Evolutionary conservation across 2,113 vertebrate species (phyloP), one percentile per base, ranked within the genome.

Genomic region (Leucopsar rothschildi): DNA sequence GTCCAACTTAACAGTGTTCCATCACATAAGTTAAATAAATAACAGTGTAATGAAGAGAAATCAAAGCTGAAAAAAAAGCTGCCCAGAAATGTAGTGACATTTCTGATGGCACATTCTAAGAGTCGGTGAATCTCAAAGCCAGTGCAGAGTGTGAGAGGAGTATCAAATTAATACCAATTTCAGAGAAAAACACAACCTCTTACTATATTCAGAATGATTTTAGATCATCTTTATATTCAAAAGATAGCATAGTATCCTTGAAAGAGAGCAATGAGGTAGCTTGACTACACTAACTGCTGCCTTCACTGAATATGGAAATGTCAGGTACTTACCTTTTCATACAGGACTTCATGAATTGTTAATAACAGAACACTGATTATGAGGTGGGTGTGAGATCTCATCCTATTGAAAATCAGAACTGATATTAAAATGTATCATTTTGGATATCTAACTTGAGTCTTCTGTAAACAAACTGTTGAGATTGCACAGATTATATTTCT

Each of bases 21-120:
- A 77, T 92, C 70, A 75, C 28, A 55, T 37, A 91, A 94, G 31
- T 76, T 83, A 95, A 97, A 97, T 91, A 97, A 97, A 94, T 92
- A 97, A 92, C 63, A 88, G 24, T 39, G 78, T 90, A 93, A 91
- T 84, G 86, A 95, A 93, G 56, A 91, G 82, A 90, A 96, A 89
- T 72, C 24, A 95, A 95, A 96, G 52, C 29, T 72, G 20, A 16
- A 90, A 80, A 66, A 66, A 77, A 85, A 73, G 21, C 35, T 85
- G 15, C 23, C 24, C 27, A 83, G 56, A 42, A 93, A 61, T 19
- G 11, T 59, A 82, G 39, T 47, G 53, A 39, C 49, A 84, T 95
- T 95, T 88, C 40, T 88, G 23, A 47, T 28, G 76, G 15, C 24
- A 33, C 79, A 69, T 63, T 79, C 39, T 90, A 86, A 94, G 59